Evolutionary conservation across 1,140 invertebrate genomes (phyloP), one percentile per base, ranked within the genome.

Genomic region (Physella acuta): DNA sequence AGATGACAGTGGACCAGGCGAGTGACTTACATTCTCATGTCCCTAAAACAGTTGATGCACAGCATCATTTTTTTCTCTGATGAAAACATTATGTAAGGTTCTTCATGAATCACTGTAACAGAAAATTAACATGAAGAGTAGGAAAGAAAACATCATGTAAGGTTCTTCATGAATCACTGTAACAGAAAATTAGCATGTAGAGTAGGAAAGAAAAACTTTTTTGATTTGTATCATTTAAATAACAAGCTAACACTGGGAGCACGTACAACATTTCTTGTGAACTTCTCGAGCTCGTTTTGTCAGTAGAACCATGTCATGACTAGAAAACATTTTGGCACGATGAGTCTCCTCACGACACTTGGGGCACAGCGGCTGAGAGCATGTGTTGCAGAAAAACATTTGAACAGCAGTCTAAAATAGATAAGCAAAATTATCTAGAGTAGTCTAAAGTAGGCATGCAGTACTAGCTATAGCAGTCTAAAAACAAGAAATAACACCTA

Each of bases 11-110:
- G 53, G 53, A n/a, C 17, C n/a, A n/a, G n/a, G n/a, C n/a, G n/a
- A n/a, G n/a, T n/a, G n/a, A n/a, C 79, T 80, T 75, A 82, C 81
- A 81, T 75, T 75, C 79, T 76, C 79, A 81, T 82, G 65, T 82
- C 81, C 49, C 81, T 70, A 63, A 82, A 82, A 56, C 81, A 82
- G 58, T 82, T 82, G 26, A 82, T 82, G 71, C 81, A 82, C 34
- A 82, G 56, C 81, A 82, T 81, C 0, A 78, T 72, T 68, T 82
- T 82, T 72, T 80, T 82, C 67, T 82, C 79, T 51, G 76, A 78
- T 20, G 79, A 82, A 68, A 82, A 82, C 75, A 82, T 75, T 33
- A 82, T 82, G 60, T 76, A 82, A 16, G 80, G 81, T 44, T 82
- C 81, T 26, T 75, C 75, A 70, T 82, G 81, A 8, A 81, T 56